Percentiles rank a stretch among this genome's conserved stretches.
These are phyloP conservation scores for Oreohelix idahoensis DNA, from an alignment of 1,140 invertebrate species.

Conservation along the genomic window DNA sequence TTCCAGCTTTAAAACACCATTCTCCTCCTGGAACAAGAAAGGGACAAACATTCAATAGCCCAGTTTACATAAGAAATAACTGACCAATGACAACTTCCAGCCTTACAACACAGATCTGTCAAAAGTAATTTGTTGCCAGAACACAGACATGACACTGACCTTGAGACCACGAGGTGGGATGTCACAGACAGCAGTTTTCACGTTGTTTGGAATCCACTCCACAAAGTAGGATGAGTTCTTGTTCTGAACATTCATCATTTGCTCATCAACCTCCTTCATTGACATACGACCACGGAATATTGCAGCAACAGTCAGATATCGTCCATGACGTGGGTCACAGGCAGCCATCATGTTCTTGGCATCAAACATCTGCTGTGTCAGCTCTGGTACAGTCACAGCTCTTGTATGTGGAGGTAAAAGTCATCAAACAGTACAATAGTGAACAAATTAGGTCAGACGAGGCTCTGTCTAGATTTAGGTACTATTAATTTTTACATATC, in stretches of 20 bases:
- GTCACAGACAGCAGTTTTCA: conserved; percentile 25
- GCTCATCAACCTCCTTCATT: conserved; percentile 81
- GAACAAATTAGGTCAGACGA: no score
- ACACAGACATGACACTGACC: conserved; percentile 77
- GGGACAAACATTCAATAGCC: no score
- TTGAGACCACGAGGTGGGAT: conserved; percentile 85
- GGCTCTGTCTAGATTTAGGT: no score
- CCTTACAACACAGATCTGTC: no score
- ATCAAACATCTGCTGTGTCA: conserved; percentile 74
- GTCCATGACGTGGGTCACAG: conserved; percentile 75
- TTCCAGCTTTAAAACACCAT: no score
- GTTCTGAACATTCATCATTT: conserved; percentile 84
- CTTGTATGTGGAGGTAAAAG: neutral
- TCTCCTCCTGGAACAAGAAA: no score
- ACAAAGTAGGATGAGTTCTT: conserved; percentile 88
- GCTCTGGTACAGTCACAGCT: conserved; percentile 85
- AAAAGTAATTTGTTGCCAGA: no score
- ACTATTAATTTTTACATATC: no score
- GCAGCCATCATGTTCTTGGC: conserved; percentile 90
- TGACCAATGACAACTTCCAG: no score
- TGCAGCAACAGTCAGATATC: conserved; percentile 93
- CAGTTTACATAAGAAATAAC: no score
- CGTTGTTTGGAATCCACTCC: conserved; percentile 77
- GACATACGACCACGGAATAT: conserved; percentile 96
- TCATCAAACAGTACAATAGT: no score